A percentile compares a stretch with the other conserved stretches of the same genome.
Evolutionary conservation across 2,797 vertebrate genomes (phyloP).

Genomic region (Helicolenus hilgendorfi): DNA sequence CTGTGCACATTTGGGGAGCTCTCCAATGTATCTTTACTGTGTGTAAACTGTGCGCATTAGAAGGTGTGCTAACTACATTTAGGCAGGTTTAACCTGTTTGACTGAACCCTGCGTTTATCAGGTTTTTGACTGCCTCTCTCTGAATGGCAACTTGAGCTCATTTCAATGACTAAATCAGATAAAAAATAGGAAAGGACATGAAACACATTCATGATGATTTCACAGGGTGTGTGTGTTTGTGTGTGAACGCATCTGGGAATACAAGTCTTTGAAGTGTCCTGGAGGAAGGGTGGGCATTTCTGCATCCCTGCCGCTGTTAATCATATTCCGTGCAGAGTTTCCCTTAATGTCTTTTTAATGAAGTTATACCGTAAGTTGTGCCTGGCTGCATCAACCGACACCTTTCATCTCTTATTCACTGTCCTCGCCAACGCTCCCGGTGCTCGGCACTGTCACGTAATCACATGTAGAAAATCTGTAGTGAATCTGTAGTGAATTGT

Average conservation of each 20-base stretch:
- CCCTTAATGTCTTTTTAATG: conserved; percentile 40
- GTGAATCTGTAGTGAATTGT: background rate
- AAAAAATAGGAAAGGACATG: background rate
- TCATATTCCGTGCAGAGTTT: conserved; percentile 14
- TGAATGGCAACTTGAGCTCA: background rate
- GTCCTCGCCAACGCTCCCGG: background rate
- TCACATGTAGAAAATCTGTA: background rate
- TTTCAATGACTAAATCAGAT: background rate
- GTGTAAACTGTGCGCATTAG: background rate
- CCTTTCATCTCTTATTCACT: conserved; percentile 33
- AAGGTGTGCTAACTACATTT: conserved; percentile 11
- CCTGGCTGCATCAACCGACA: background rate
- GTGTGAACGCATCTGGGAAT: background rate
- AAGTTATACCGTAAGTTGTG: background rate
- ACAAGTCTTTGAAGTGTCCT: conserved; percentile 48
- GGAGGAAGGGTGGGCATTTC: conserved; percentile 14
- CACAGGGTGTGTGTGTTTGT: background rate
- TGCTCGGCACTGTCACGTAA: background rate
- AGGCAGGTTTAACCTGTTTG: conserved; percentile 29
- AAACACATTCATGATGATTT: background rate
- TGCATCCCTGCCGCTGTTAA: background rate
- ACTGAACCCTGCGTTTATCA: background rate
- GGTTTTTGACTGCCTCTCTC: background rate
- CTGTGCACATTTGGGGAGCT: background rate
- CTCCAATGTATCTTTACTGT: background rate